Base-by-base conservation (phyloP, 2,113 vertebrate genomes). In the Patagioenas fasciata region DNA sequence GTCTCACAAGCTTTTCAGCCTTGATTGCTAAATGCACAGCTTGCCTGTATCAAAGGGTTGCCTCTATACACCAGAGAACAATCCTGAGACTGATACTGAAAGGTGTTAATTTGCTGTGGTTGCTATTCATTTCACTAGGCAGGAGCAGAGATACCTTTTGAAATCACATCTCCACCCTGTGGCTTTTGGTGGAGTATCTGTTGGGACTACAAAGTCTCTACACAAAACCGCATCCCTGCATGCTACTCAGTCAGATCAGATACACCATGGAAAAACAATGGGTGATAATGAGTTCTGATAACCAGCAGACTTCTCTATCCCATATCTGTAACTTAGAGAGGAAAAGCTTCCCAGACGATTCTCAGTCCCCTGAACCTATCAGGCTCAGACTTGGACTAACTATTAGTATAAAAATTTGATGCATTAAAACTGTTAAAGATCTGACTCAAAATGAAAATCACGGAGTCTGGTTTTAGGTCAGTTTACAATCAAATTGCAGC, bases 1-100 rank as follows among this genome's bases (percentile, higher is more conserved):
- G 17, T 71, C 29, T 85, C 53, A 47, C 1, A 15, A 84, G 42
- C 4, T 80, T 91, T 88, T 75, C 75, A 78, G 48, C 9, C 67
- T 84, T 80, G 75, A 92, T 80, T 88, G 57, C 40, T 84, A 72
- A 93, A 84, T 19, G 7, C 25, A 32, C 11, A 44, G n/a, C 29
- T 90, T 72, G 47, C 20, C 5, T 0, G 2, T 60, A 50, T 64
- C 72, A 84, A 88, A 62, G 48, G 18, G 25, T 15, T 50, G 44
- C 6, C 32, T 85, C 53, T 61, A 3, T 21, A 31, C 1, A 9
- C 23, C 19, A 32, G 77, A 61, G 34, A 34, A 34, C 62, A 56
- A 71, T 67, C 31, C 38, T 29, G 54, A 87, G 42, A 50, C 29
- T 57, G 72, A 78, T 60, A 71, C 29, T 13, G 29, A 84, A 65